A percentile compares a stretch with the other conserved stretches of the same genome.
These are phyloP conservation scores for Philopedon plagiatum DNA, from an alignment of 2,888 invertebrate genomes.

Conservation along the genomic window DNA sequence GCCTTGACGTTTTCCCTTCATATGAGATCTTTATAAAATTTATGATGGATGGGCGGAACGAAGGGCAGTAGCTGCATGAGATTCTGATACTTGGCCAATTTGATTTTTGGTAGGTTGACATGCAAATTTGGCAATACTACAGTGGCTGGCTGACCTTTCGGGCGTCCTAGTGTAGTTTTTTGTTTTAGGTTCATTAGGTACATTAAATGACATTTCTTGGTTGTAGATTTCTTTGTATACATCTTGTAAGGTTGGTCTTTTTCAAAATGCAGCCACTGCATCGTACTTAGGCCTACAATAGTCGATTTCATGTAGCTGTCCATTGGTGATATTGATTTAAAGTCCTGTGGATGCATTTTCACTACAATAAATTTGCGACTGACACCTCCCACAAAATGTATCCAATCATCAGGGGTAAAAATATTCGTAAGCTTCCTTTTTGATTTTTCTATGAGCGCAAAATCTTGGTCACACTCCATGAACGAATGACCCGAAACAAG, in stretches of 20 bases:
- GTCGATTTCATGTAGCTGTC: background rate
- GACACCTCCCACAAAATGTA: background rate
- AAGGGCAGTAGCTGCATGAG: background rate
- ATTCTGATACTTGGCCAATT: slow-evolving; percentile 5
- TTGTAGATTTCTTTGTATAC: slow-evolving; percentile 9
- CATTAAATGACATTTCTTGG: background rate
- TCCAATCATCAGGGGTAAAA: too few relatives aligned
- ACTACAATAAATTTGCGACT: background rate
- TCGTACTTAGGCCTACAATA: background rate
- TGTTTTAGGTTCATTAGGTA: too few relatives aligned
- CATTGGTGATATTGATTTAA: background rate
- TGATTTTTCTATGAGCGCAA: too few relatives aligned
- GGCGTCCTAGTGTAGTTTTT: too few relatives aligned
- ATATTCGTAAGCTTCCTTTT: too few relatives aligned
- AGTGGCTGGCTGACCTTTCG: too few relatives aligned
- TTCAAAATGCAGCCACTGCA: slow-evolving; percentile 3
- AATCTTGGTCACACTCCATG: too few relatives aligned
- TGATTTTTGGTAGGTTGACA: background rate
- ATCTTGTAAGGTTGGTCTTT: too few relatives aligned
- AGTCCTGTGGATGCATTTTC: background rate
- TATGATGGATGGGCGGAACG: background rate
- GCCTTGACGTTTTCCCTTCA: too few relatives aligned
- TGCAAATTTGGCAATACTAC: background rate
- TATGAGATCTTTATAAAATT: background rate
- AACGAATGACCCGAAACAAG: too few relatives aligned